These are phyloP conservation scores for Platycnemis pennipes DNA, from an alignment of 2,888 invertebrate genomes.

Conservation along the genomic window DNA sequence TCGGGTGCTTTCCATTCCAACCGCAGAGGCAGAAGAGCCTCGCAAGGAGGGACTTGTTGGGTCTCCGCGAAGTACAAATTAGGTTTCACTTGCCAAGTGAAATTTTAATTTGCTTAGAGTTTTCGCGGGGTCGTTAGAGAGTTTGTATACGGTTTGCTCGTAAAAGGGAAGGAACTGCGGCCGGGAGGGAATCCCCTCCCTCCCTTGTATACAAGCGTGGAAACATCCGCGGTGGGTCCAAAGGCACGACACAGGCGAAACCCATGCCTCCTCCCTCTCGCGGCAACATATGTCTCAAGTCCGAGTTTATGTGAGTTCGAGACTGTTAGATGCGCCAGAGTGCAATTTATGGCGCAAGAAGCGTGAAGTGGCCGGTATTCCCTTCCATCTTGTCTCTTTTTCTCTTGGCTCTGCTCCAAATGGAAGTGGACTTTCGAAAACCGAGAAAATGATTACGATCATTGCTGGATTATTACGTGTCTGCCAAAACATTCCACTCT, in stretches of 20 bases:
- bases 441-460: too few species aligned
- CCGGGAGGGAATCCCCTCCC: not conserved
- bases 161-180: constrained; percentile 38
- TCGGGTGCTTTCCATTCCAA: not conserved
- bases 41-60: constrained; percentile 48
- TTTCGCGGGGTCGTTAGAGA: constrained; percentile 61
- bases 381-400: too few species aligned
- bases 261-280: not conserved
- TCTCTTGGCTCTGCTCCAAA: too few species aligned
- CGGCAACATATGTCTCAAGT: not conserved
- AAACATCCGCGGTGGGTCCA: not conserved
- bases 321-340: not conserved
- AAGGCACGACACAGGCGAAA: not conserved
- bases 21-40: not conserved
- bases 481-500: too few species aligned
- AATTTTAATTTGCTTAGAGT: constrained; percentile 66
- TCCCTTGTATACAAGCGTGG: not conserved
- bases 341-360: not conserved
- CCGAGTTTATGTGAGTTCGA: not conserved
- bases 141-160: constrained; percentile 63
- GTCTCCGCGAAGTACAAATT: constrained; percentile 61
- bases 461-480: too few species aligned
- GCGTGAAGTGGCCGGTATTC: not conserved
- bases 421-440: too few species aligned
- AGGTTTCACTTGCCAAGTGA: constrained; percentile 63